Evolutionary conservation across 2,113 vertebrate species (phyloP), one percentile per base, ranked within the genome.

Genomic region (Mirounga angustirostris): DNA sequence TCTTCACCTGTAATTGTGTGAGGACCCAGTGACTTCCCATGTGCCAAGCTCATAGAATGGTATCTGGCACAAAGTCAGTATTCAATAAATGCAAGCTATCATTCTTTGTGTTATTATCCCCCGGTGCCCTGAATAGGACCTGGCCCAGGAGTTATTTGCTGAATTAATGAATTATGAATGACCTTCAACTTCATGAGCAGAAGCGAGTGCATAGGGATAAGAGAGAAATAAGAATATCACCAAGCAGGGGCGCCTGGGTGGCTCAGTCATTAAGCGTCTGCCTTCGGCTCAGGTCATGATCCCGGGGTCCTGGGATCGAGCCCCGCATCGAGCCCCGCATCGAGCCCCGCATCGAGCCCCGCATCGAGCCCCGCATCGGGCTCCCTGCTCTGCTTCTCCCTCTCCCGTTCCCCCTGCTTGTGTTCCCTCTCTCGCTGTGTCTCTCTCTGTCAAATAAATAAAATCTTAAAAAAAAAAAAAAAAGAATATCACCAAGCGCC

Each of bases 131-230:
- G 9, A 58, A 43, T 58, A 83, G 80, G 54, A 63, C 21, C 59
- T 63, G 65, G 56, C 54, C 89, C 10, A 43, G 93, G 88, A 87
- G 69, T 96, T 95, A 65, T 81, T 56, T 91, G 58, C 78, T 78
- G 65, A 91, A 79, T 71, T 18, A 24, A 54, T 88, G 59, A 63
- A 74, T 83, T 90, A 79, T 43, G 85, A 73, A 52, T 81, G 91
- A 78, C 81, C 78, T 86, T 96, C 71, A 67, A 36, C 40, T 94
- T 86, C 43, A 11, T 46, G 28, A 74, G 54, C n/a, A 67, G 28
- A 96, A 94, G 43, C 65, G 3, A 50, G 16, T 21, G 76, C 43
- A 10, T 12, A 7, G 50, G 78, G 43, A 24, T 19, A 46, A 74
- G 63, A 76, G 50, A 28, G 83, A 96, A 92, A 67, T n/a, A 76